Evolutionary conservation across 2,113 vertebrate species (phyloP).

Genomic region (Gorsachius goisagi): DNA sequence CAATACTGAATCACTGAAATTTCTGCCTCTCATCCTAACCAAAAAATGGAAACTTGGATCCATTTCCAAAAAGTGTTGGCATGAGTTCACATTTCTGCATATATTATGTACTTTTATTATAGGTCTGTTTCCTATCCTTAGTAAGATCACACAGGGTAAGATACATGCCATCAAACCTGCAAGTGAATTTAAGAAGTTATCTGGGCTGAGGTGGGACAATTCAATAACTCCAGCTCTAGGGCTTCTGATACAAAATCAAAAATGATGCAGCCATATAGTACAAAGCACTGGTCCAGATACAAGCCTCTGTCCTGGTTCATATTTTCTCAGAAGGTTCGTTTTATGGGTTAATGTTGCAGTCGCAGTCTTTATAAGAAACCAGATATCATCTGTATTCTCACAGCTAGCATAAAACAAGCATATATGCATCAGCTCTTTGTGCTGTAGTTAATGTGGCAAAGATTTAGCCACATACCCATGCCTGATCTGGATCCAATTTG

Average conservation of each 20-base stretch:
- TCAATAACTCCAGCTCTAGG: background rate
- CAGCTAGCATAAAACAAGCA: background rate
- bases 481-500: background rate
- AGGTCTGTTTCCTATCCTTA: constrained; percentile 1
- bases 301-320: background rate
- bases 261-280: background rate
- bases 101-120: constrained; percentile 15
- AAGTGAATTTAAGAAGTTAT: background rate
- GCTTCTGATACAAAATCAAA: background rate
- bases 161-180: background rate
- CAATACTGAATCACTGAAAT: constrained; percentile 1
- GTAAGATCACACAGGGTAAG: background rate
- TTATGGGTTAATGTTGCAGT: background rate
- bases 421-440: background rate
- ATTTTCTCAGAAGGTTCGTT: background rate
- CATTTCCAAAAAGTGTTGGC: background rate
- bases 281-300: background rate
- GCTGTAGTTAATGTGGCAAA: background rate
- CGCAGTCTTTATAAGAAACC: background rate
- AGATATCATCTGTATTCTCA: background rate
- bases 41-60: constrained; percentile 33
- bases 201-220: background rate
- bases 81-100: background rate
- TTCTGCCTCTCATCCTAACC: constrained; percentile 8
- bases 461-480: background rate